Evolutionary conservation across 53 echinoderm and acorn worm species (phyloP).

Genomic region (Crossaster papposus): DNA sequence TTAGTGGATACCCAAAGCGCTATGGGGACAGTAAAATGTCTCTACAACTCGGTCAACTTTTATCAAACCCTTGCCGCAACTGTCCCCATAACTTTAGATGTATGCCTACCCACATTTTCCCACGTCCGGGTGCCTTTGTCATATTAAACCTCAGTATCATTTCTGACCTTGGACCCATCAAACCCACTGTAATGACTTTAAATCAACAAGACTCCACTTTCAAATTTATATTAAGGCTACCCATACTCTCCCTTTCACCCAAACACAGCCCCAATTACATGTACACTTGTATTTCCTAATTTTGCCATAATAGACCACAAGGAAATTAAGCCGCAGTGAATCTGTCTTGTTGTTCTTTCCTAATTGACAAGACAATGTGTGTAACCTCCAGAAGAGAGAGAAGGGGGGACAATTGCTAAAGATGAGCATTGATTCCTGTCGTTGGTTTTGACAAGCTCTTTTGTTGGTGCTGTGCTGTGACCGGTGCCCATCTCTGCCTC

Average conservation of each 20-base stretch:
- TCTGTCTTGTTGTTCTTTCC: background rate
- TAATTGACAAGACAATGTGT: background rate
- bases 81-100: no score
- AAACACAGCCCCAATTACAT: background rate
- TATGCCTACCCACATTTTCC: no score
- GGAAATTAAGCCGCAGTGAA: background rate
- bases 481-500: slow-evolving; percentile 11
- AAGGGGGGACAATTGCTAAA: background rate
- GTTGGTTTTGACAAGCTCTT: slow-evolving; percentile 1
- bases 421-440: slow-evolving; percentile 19
- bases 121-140: no score
- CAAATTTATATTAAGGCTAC: background rate
- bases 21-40: no score
- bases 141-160: background rate
- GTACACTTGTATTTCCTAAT: slow-evolving; percentile 32
- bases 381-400: background rate
- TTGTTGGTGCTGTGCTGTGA: slow-evolving; percentile 16
- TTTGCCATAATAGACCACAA: slow-evolving; percentile 14
- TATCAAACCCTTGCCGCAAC: no score
- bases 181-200: background rate
- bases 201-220: slow-evolving; percentile 8
- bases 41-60: no score
- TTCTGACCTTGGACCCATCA: slow-evolving; percentile 1
- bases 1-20: no score
- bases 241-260: background rate